A percentile compares a stretch with the other conserved stretches of the same genome.
phyloP scores from a whole-genome alignment of 92 coral and sea anemone species.

The Phenganax subtilis region DNA sequence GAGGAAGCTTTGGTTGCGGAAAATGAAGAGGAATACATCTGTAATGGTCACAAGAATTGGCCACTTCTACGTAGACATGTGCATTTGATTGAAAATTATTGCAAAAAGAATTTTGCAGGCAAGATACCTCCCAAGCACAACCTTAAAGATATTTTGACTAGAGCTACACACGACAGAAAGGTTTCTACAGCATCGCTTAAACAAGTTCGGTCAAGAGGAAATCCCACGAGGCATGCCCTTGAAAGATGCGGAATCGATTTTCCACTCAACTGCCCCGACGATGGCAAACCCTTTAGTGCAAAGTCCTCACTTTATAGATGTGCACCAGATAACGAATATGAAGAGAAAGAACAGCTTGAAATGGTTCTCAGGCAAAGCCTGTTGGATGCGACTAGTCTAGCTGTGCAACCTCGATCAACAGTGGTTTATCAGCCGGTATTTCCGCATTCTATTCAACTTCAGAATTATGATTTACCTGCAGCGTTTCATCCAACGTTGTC shows the following conservation, averaged over 20 bases:
- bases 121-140: constrained; percentile 43
- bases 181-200: constrained; percentile 17
- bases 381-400: too few relatives aligned
- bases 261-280: not conserved
- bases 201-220: constrained; percentile 46
- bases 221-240: constrained; percentile 42
- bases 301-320: too few relatives aligned
- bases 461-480: too few relatives aligned
- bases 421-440: too few relatives aligned
- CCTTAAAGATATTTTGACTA: constrained; percentile 32
- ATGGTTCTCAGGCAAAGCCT: too few relatives aligned
- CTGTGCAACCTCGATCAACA: too few relatives aligned
- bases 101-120: constrained; percentile 13
- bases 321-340: too few relatives aligned
- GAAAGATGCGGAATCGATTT: constrained; percentile 43
- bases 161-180: constrained; percentile 17
- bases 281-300: too few relatives aligned
- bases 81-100: constrained; percentile 18
- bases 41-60: constrained; percentile 17
- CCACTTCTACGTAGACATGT: constrained; percentile 27
- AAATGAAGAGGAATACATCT: constrained; percentile 34
- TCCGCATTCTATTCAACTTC: too few relatives aligned
- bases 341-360: too few relatives aligned
- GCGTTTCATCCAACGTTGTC: too few relatives aligned
- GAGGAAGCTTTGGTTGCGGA: constrained; percentile 38